Evolutionary conservation across 2,888 invertebrate species (phyloP).

Genomic region (Hermaeophaga mercurialis): DNA sequence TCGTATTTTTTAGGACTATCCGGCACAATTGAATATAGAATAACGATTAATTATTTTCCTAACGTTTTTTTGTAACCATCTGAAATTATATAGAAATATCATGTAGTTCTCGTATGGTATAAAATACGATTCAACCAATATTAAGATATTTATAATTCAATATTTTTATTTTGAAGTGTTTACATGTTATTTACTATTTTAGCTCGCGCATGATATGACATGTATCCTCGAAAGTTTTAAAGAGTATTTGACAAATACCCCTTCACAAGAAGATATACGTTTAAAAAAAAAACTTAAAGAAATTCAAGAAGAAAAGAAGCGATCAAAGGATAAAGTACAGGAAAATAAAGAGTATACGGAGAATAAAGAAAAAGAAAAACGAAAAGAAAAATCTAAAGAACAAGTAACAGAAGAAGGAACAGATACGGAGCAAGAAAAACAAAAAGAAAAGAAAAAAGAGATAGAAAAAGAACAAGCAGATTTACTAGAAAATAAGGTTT

Average conservation of each 20-base stretch:
- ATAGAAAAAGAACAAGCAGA: not conserved
- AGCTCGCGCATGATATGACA: conserved; percentile 37
- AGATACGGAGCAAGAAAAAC: not conserved
- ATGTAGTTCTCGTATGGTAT: no score
- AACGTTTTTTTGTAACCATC: no score
- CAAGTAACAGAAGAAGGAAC: not conserved
- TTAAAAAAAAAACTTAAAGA: not conserved
- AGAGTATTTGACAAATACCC: not conserved
- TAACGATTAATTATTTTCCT: no score
- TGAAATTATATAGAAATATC: no score
- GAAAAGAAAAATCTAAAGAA: not conserved
- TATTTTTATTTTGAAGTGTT: no score
- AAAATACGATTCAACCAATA: no score
- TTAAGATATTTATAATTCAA: no score
- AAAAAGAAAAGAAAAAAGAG: not conserved
- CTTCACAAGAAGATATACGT: conserved; percentile 13
- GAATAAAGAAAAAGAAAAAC: not conserved
- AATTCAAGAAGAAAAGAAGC: not conserved
- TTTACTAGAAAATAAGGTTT: no score
- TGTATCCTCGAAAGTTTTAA: conserved; percentile 24
- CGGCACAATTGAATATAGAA: no score
- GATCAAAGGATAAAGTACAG: not conserved
- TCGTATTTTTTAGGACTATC: no score
- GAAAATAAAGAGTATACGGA: not conserved
- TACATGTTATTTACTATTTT: conserved; percentile 8